A percentile compares a stretch with the other conserved stretches of the same genome.
Evolutionary conservation across 2,888 invertebrate species (phyloP).

Genomic region (Epinotia nisella): DNA sequence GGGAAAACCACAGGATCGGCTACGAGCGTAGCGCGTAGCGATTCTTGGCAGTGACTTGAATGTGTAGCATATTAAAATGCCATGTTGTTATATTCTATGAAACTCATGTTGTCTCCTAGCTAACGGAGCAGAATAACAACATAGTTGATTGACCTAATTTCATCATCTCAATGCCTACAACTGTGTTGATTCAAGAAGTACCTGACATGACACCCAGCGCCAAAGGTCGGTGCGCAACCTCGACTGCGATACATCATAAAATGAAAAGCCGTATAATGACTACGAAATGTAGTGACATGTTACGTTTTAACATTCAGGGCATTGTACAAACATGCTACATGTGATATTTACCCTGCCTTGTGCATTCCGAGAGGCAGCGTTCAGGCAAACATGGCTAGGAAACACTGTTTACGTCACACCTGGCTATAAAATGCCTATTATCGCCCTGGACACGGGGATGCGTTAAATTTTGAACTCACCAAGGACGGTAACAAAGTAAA

Average conservation of each 20-base stretch:
- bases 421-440: too few relatives aligned
- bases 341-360: conserved; percentile 20
- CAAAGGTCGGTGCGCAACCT: conserved; percentile 33
- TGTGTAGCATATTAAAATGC: too few relatives aligned
- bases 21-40: too few relatives aligned
- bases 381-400: not conserved
- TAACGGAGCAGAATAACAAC: too few relatives aligned
- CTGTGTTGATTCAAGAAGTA: conserved; percentile 22
- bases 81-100: too few relatives aligned
- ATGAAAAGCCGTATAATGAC: conserved; percentile 5
- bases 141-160: not conserved
- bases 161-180: conserved; percentile 21
- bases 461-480: too few relatives aligned
- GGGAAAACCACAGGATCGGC: too few relatives aligned
- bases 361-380: conserved; percentile 3
- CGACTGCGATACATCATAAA: not conserved
- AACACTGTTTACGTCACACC: too few relatives aligned
- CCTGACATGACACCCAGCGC: conserved; percentile 20
- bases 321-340: not conserved
- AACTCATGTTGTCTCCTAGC: too few relatives aligned
- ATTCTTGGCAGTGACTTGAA: too few relatives aligned
- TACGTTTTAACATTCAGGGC: not conserved
- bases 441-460: too few relatives aligned
- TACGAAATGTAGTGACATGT: not conserved
- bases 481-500: too few relatives aligned